phyloP scores from a whole-genome alignment of 2,113 vertebrate genomes.

The Empidonax alnorum region DNA sequence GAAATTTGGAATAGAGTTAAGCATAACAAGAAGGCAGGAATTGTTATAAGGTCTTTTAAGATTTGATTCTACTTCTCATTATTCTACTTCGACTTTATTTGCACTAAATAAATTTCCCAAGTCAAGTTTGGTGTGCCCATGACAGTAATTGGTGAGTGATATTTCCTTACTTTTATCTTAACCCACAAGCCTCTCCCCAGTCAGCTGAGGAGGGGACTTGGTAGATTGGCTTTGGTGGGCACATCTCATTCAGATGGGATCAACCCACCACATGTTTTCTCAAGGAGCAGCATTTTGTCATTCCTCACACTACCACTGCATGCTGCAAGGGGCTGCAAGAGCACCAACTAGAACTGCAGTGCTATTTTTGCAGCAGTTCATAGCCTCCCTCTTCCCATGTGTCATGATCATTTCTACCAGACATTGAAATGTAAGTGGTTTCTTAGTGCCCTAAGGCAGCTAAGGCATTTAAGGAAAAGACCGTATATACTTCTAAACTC shows the following conservation, averaged over 20 bases:
- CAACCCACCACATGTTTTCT: not conserved
- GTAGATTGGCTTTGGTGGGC: not conserved
- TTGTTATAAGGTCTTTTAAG: not conserved
- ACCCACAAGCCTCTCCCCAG: too few relatives aligned
- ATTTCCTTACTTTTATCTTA: not conserved
- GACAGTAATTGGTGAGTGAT: not conserved
- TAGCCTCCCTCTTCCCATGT: not conserved
- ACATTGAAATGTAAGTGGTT: not conserved
- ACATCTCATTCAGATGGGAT: accelerated
- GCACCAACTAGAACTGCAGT: not conserved
- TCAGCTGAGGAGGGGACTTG: not conserved
- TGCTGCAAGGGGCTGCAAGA: not conserved
- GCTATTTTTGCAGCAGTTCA: not conserved
- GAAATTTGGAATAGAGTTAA: not conserved
- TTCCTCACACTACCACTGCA: not conserved
- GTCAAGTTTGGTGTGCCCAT: not conserved
- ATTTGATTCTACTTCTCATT: not conserved
- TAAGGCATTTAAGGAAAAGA: not conserved
- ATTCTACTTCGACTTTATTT: not conserved
- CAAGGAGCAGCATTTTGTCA: not conserved
- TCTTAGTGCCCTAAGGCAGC: not conserved
- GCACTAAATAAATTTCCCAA: not conserved
- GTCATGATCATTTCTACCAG: not conserved
- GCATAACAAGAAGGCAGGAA: not conserved
- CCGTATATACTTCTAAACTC: not conserved